Base-by-base conservation (phyloP, 92 coral and sea anemone genomes). In the Blastomussa wellsi region DNA sequence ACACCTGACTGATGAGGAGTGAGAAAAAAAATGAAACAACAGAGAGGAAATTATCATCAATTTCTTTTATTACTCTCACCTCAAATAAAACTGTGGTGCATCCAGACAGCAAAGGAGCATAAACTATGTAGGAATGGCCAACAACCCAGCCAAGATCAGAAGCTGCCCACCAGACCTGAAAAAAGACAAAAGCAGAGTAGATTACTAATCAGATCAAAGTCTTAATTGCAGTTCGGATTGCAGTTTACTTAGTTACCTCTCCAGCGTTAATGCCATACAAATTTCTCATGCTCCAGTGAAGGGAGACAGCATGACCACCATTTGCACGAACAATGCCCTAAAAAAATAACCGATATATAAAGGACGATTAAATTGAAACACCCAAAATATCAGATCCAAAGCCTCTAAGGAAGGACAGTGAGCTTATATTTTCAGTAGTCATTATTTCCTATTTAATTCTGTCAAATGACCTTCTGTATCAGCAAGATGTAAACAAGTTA, bases 131-230 rank as follows among this genome's bases (percentile, higher is more conserved):
- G 7, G 99, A 96, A 79, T 96, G 99, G 47, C 99, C 99, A 14
- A 96, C 99, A 64, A 96, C 98, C 99, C 99, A 96, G 65, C 99
- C 99, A 39, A 96, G 99, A 76, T 96, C 98, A 72, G 98, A 96
- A 20, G 99, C 99, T 60, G 99, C 98, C 99, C 99, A 96, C 99
- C 99, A 96, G 36, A 96, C 98, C 98, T 94, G 65, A 76, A 66
- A 59, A 32, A 59, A 76, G 22, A 33, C 16, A 47, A 31, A 62
- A 26, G 16, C 1, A 62, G 33, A 26, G 68, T 26, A 62, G 2
- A 62, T 62, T 2, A 62, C n/a, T 62, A 9, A 26, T 62, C 35
- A 62, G 33, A 62, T 62, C 5, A 35, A 37, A 31, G 37, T 29
- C 35, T 48, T 76, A 47, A 48, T 76, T 17, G 16, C 17, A 36